Conservation (phyloP, 2,113 vertebrate species). For the Tapirus terrestris region DNA sequence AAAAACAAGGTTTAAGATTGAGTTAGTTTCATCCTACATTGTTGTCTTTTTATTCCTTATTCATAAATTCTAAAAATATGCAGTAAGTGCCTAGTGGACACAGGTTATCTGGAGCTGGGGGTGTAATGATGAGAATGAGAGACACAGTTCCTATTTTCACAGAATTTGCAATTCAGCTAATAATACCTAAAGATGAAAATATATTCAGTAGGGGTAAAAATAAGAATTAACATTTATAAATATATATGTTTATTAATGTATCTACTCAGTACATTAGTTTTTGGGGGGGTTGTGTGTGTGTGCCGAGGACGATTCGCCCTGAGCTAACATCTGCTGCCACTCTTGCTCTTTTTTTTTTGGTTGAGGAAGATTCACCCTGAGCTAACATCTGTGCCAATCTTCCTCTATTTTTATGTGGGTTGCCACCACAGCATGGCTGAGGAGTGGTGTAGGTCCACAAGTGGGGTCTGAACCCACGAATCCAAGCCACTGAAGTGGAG, state of each 20-base stretch:
- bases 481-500: no score
- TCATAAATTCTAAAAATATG: not conserved
- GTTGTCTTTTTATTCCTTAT: slow-evolving; percentile 2
- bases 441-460: no score
- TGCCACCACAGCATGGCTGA: no score
- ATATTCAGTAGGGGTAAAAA: not conserved
- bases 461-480: no score
- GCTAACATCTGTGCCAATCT: no score
- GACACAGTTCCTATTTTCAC: not conserved
- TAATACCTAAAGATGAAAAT: slow-evolving; percentile 22
- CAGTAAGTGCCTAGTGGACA: not conserved
- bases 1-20: not conserved
- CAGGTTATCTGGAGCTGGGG: not conserved
- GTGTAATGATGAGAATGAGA: not conserved
- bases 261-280: not conserved
- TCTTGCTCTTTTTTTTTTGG: no score
- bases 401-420: no score
- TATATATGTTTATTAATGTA: not conserved
- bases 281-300: not conserved
- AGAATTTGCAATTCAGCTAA: not conserved
- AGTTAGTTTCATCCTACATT: not conserved
- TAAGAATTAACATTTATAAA: not conserved
- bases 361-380: no score
- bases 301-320: no score
- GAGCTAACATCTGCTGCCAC: no score